phyloP scores from a whole-genome alignment of 1,140 invertebrate genomes.

The Andrena cerasifolii region DNA sequence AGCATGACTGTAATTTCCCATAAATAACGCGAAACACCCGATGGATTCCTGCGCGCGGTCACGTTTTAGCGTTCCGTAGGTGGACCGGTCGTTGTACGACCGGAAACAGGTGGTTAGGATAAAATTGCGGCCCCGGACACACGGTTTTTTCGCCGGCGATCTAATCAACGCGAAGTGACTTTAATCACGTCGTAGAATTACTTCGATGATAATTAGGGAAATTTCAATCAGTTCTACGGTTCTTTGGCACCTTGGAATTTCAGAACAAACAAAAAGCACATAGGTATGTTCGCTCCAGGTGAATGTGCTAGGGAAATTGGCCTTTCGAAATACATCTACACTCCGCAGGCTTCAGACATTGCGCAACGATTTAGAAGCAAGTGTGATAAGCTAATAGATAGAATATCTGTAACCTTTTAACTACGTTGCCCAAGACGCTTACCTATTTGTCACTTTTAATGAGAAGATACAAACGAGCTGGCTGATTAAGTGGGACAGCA shows the following conservation, averaged over 20 bases:
- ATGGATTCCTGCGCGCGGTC: conserved; percentile 10
- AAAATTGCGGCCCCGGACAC: conserved; percentile 12
- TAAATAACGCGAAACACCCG: conserved; percentile 37
- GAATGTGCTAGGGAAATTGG: neutral
- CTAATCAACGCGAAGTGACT: neutral
- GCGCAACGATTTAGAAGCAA: too few relatives aligned
- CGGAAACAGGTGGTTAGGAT: conserved; percentile 41
- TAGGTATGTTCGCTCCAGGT: neutral
- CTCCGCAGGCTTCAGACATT: too few relatives aligned
- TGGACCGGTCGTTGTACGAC: conserved; percentile 53
- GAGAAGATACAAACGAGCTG: too few relatives aligned
- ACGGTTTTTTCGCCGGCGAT: conserved; percentile 6
- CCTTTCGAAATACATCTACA: too few relatives aligned
- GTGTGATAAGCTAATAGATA: too few relatives aligned
- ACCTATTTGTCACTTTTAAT: too few relatives aligned
- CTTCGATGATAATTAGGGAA: neutral
- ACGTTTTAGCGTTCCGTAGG: conserved; percentile 51
- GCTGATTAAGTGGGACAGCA: too few relatives aligned
- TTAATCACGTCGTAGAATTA: conserved; percentile 18
- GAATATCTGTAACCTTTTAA: too few relatives aligned
- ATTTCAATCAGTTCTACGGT: neutral
- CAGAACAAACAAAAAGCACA: neutral
- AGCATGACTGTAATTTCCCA: conserved; percentile 16
- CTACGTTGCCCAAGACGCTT: too few relatives aligned
- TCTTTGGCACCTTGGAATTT: too few relatives aligned